phyloP scores from a whole-genome alignment of 2,888 invertebrate genomes.

The Helleia helle region DNA sequence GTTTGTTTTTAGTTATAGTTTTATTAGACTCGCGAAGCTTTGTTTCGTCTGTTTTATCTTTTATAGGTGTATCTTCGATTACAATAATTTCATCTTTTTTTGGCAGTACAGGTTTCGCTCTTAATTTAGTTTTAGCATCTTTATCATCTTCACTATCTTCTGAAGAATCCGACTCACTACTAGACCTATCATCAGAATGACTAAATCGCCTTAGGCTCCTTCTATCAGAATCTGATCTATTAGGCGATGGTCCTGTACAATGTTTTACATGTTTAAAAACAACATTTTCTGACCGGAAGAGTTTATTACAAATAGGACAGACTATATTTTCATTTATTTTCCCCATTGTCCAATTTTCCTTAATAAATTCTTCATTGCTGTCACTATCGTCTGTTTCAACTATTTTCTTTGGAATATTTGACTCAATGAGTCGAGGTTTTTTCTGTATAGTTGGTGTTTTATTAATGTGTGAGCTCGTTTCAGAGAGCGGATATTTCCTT shows the following conservation, averaged over 20 bases:
- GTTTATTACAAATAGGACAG: slow-evolving; percentile 64
- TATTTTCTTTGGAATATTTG: slow-evolving; percentile 33
- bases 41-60: slow-evolving; percentile 28
- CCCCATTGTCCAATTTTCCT: slow-evolving; percentile 70
- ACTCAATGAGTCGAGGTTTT: slow-evolving; percentile 46
- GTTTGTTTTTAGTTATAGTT: slow-evolving; percentile 27
- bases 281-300: slow-evolving; percentile 66
- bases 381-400: slow-evolving; percentile 36
- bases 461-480: slow-evolving; percentile 28
- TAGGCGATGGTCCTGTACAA: slow-evolving; percentile 63
- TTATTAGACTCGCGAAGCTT: slow-evolving; percentile 35
- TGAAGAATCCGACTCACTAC: slow-evolving; percentile 36
- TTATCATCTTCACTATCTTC: slow-evolving; percentile 37
- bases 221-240: slow-evolving; percentile 54
- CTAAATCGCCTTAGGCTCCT: slow-evolving; percentile 40
- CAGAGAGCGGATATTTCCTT: slow-evolving; percentile 56
- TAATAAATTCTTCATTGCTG: slow-evolving; percentile 39
- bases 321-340: slow-evolving; percentile 68
- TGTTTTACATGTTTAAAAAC: slow-evolving; percentile 70
- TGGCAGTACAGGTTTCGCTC: slow-evolving; percentile 24
- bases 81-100: slow-evolving; percentile 42
- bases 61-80: slow-evolving; percentile 45
- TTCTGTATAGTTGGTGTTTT: slow-evolving; percentile 48
- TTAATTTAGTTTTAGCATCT: slow-evolving; percentile 40
- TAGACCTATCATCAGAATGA: slow-evolving; percentile 39